A percentile compares a stretch with the other conserved stretches of the same genome.
These are phyloP conservation scores for Urocynchramus pylzowi DNA, from an alignment of 2,113 vertebrate genomes.

Conservation along the genomic window DNA sequence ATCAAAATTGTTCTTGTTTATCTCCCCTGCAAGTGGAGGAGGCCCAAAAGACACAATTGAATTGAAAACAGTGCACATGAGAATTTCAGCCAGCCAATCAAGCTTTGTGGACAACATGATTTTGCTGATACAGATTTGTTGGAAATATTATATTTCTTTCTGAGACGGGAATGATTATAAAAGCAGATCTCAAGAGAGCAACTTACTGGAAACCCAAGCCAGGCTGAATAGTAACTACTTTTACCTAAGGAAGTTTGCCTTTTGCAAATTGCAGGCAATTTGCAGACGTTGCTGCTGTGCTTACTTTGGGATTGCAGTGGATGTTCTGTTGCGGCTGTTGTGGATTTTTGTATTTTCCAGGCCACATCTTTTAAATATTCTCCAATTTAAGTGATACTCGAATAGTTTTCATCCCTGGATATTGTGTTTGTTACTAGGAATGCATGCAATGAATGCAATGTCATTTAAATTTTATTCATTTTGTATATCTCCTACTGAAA, in stretches of 20 bases:
- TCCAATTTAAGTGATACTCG: background rate
- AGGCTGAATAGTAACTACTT: background rate
- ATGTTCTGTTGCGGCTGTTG: background rate
- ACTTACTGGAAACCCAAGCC: slow-evolving; percentile 20
- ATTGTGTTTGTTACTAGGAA: background rate
- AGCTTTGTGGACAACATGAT: background rate
- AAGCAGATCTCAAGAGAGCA: background rate
- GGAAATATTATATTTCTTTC: background rate
- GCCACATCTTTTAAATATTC: background rate
- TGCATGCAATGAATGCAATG: background rate
- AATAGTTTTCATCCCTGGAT: background rate
- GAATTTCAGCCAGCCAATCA: background rate
- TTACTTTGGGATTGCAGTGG: slow-evolving; percentile 8
- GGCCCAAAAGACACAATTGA: background rate
- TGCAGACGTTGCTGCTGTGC: background rate
- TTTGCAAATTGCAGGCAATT: slow-evolving; percentile 3
- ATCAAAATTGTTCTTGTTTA: background rate
- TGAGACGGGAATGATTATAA: slow-evolving; percentile 11
- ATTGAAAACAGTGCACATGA: background rate
- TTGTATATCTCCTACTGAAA: background rate
- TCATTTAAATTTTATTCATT: background rate
- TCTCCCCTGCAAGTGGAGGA: background rate
- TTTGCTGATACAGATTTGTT: slow-evolving; percentile 1
- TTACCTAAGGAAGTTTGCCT: slow-evolving; percentile 16
- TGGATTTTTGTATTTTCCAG: background rate